phyloP scores from a whole-genome alignment of 2,113 vertebrate species.

The Triplophysa tibetana region DNA sequence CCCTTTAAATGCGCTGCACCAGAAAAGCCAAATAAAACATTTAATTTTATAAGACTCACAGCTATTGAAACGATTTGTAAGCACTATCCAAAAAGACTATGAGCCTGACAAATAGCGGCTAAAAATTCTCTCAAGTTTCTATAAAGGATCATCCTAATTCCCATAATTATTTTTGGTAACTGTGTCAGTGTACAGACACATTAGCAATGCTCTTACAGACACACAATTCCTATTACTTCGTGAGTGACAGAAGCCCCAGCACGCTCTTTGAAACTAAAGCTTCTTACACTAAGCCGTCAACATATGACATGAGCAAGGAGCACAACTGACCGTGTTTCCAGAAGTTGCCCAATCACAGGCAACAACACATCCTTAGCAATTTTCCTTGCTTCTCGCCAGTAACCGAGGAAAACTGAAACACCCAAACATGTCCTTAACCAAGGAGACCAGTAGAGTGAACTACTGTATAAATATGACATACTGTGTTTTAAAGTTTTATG shows the following conservation, averaged over 20 bases:
- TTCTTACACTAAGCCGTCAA: slow-evolving; percentile 1
- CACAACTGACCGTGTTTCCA: background rate
- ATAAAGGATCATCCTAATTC: background rate
- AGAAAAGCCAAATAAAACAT: background rate
- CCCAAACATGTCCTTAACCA: slow-evolving; percentile 5
- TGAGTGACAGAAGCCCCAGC: background rate
- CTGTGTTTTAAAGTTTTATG: background rate
- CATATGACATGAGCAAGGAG: background rate
- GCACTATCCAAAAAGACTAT: background rate
- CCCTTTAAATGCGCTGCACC: too few relatives aligned
- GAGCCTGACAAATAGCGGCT: background rate
- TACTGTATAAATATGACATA: background rate
- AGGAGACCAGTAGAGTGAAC: background rate
- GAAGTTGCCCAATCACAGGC: background rate
- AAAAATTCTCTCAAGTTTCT: background rate
- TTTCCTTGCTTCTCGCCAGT: background rate
- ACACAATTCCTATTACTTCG: background rate
- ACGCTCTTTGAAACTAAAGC: slow-evolving; percentile 9
- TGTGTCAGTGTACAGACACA: background rate
- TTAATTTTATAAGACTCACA: slow-evolving; percentile 3
- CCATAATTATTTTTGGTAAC: background rate
- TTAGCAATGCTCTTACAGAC: background rate
- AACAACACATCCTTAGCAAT: background rate
- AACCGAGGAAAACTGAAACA: background rate
- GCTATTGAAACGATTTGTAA: slow-evolving; percentile 9